phyloP scores from a whole-genome alignment of 2,888 invertebrate species.

The Noctua fimbriata region DNA sequence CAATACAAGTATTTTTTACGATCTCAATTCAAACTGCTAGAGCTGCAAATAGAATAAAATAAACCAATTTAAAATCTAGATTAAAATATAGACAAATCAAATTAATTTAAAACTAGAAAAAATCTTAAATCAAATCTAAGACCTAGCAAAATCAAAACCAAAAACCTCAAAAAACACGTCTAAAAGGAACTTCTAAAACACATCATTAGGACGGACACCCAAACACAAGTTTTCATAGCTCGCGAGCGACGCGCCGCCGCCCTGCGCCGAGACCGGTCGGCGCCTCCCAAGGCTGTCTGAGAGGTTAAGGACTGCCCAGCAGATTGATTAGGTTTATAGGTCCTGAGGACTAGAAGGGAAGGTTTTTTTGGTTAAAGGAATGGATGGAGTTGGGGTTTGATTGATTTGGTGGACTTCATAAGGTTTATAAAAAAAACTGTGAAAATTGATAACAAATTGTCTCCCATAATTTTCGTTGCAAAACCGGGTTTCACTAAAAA shows the following conservation, averaged over 20 bases:
- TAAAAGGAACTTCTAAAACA: conserved; percentile 42
- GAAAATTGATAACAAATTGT: neutral
- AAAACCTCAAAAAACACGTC: conserved; percentile 34
- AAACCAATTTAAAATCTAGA: neutral
- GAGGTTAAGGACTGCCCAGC: conserved; percentile 80
- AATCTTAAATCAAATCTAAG: neutral
- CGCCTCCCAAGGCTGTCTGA: conserved; percentile 85
- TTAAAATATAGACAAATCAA: neutral
- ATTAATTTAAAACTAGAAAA: no score
- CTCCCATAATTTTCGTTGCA: neutral
- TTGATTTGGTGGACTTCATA: neutral
- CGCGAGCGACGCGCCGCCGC: conserved; percentile 67
- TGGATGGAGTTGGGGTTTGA: conserved; percentile 5
- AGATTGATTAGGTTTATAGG: conserved; percentile 71
- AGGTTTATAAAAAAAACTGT: neutral
- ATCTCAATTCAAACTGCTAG: neutral
- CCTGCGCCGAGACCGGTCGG: conserved; percentile 75
- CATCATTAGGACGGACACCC: conserved; percentile 69
- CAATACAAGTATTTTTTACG: neutral
- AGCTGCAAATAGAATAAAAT: neutral
- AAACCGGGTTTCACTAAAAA: neutral
- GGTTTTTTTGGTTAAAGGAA: conserved; percentile 19
- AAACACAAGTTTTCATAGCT: conserved; percentile 68
- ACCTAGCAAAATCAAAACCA: neutral
- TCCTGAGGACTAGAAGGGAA: conserved; percentile 61